Percentiles rank a stretch among this genome's conserved stretches.
phyloP scores from a whole-genome alignment of 2,113 vertebrate species.

The Hiodon tergisus region DNA sequence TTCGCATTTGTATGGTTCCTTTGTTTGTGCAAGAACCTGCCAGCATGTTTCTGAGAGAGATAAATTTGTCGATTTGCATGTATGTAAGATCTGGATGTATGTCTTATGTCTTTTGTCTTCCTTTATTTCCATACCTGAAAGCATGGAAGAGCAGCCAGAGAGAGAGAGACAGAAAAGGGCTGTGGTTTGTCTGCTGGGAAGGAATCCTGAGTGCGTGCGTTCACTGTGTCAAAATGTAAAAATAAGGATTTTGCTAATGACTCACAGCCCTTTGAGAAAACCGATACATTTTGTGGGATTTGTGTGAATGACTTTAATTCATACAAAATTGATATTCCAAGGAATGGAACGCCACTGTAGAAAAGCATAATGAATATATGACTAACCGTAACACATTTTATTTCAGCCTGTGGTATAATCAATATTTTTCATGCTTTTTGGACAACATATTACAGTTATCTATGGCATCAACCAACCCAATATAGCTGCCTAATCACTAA shows the following conservation, averaged over 20 bases:
- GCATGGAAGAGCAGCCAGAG: neutral
- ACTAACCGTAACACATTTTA: neutral
- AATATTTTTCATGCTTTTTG: no score
- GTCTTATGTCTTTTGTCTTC: neutral
- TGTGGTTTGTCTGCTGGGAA: neutral
- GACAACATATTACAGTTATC: no score
- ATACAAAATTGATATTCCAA: neutral
- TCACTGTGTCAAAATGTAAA: neutral
- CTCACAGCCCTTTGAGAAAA: neutral
- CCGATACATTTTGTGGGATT: neutral
- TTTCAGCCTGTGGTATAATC: neutral
- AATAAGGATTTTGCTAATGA: constrained; percentile 16
- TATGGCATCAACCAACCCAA: no score
- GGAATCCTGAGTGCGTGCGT: neutral
- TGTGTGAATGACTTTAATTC: constrained; percentile 11
- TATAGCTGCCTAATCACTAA: no score
- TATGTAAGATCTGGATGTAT: no score
- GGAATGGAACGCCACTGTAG: no score
- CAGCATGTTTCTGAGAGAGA: no score
- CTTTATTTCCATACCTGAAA: constrained; percentile 1
- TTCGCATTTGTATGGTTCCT: no score
- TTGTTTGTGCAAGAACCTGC: no score
- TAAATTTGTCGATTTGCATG: no score
- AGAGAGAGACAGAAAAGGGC: neutral
- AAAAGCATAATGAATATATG: no score